These are phyloP conservation scores for Phasianus colchicus DNA, from an alignment of 2,113 vertebrate species.

Conservation along the genomic window DNA sequence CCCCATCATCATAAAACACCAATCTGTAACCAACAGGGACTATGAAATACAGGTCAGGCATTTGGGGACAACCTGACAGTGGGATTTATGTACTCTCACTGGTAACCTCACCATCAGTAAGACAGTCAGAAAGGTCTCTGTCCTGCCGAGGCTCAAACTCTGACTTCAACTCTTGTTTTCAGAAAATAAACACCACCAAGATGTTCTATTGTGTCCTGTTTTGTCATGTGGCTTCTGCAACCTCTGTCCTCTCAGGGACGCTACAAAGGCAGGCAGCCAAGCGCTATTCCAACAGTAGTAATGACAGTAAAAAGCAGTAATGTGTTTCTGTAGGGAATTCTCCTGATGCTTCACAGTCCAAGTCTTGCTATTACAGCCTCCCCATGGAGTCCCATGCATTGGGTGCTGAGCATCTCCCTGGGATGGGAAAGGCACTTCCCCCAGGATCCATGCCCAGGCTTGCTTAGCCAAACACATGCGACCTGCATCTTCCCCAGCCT, in stretches of 20 bases:
- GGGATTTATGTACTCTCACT: background rate
- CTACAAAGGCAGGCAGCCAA: background rate
- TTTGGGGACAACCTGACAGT: background rate
- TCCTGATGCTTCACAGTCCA: background rate
- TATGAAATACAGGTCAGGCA: background rate
- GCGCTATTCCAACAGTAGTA: background rate
- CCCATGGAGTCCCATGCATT: background rate
- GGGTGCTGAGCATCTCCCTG: background rate
- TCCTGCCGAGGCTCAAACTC: background rate
- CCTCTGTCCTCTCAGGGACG: rapidly evolving
- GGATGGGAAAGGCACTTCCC: background rate
- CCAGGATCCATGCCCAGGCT: background rate
- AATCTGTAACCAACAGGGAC: background rate
- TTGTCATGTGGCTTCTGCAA: background rate
- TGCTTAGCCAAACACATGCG: background rate
- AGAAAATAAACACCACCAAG: background rate
- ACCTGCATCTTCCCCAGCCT: background rate
- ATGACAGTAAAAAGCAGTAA: background rate
- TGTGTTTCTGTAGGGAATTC: background rate
- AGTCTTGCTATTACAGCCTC: background rate
- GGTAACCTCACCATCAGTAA: background rate
- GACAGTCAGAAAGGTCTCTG: background rate
- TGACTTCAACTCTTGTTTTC: background rate
- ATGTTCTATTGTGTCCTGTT: too few relatives aligned
- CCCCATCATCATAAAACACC: background rate